Evolutionary conservation across 2,113 vertebrate species (phyloP).

Genomic region (Egretta garzetta): DNA sequence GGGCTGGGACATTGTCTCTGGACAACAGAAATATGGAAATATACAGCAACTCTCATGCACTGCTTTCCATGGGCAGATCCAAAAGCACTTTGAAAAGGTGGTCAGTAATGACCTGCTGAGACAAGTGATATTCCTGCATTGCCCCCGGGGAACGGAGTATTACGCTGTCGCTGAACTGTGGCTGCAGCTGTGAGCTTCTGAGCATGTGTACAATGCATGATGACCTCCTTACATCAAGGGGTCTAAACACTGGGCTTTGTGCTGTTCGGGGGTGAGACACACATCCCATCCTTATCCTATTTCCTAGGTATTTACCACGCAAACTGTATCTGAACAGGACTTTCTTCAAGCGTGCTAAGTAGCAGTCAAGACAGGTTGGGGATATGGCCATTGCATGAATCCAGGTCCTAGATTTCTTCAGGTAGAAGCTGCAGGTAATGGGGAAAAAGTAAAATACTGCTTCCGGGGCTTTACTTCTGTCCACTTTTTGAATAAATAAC

Average conservation of each 20-base stretch:
- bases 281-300: not conserved
- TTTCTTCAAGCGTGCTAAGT: not conserved
- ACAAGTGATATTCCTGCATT: not conserved
- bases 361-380: not conserved
- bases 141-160: not conserved
- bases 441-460: not conserved
- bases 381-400: not conserved
- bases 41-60: not conserved
- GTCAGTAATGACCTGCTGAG: not conserved
- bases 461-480: not conserved
- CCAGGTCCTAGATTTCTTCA: not conserved
- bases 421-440: not conserved
- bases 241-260: not conserved
- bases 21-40: not conserved
- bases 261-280: not conserved
- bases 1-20: not conserved
- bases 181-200: not conserved
- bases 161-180: rapidly evolving
- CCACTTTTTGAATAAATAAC: not conserved
- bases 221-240: not conserved
- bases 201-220: not conserved
- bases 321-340: not conserved
- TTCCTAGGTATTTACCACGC: not conserved
- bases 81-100: not conserved
- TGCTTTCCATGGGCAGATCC: not conserved